Percentiles rank a stretch among this genome's conserved stretches.
phyloP scores from a whole-genome alignment of 2,888 invertebrate species.

The Aphodius granarius region DNA sequence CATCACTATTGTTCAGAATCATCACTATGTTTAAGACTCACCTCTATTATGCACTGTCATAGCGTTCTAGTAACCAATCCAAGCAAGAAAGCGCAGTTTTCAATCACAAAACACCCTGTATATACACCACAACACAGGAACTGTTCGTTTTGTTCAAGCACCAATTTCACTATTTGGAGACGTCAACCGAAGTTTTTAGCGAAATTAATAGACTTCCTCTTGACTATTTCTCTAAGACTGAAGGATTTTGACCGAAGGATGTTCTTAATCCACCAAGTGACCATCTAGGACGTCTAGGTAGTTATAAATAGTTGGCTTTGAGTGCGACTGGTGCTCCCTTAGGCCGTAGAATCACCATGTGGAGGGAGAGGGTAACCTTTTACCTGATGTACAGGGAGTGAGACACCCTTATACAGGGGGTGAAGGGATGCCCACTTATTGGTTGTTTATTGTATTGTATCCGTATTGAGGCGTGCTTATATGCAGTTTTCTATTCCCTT shows the following conservation, averaged over 20 bases:
- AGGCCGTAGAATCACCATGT: not conserved
- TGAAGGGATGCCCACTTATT: slow-evolving; percentile 29
- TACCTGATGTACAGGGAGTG: slow-evolving; percentile 1
- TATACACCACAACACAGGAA: not conserved
- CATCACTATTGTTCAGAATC: too few species aligned
- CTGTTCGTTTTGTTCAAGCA: not conserved
- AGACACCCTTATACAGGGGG: not conserved
- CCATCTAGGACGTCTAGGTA: not conserved
- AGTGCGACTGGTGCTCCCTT: not conserved
- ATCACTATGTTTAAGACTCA: not conserved
- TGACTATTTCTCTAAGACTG: too few species aligned
- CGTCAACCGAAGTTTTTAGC: not conserved
- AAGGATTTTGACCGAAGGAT: not conserved
- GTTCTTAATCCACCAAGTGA: not conserved
- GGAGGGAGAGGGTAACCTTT: slow-evolving; percentile 1
- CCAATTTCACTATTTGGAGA: not conserved
- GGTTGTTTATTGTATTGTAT: slow-evolving; percentile 34
- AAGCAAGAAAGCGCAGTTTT: not conserved
- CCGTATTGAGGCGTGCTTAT: slow-evolving; percentile 43
- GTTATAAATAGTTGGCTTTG: not conserved
- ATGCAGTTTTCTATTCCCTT: slow-evolving; percentile 42
- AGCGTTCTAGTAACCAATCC: not conserved
- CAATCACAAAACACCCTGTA: not conserved
- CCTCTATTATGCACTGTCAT: not conserved
- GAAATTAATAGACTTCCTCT: too few species aligned